These are phyloP conservation scores for Orthosia gracilis DNA, from an alignment of 2,888 invertebrate genomes.

Conservation along the genomic window DNA sequence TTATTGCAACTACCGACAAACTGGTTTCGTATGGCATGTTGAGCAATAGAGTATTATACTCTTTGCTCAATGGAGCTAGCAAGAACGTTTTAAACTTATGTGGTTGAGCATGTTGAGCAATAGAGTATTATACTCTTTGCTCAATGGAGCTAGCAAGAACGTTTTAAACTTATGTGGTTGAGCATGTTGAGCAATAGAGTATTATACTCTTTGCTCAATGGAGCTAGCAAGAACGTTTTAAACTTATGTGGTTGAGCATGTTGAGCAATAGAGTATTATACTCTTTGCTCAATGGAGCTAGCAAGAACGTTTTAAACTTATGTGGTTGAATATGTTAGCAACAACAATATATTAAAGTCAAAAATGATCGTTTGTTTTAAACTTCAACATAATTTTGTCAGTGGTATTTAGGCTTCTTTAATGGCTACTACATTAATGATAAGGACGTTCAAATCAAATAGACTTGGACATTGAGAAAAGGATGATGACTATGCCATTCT, in stretches of 20 bases:
- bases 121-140: conserved; percentile 22
- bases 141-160: conserved; percentile 36
- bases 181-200: neutral
- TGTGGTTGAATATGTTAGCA: conserved; percentile 34
- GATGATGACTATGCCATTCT: neutral
- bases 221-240: conserved; percentile 28
- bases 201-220: conserved; percentile 35
- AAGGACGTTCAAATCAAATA: neutral
- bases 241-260: conserved; percentile 31
- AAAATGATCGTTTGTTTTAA: conserved; percentile 1
- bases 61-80: conserved; percentile 32
- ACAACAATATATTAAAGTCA: neutral
- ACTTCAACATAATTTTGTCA: neutral
- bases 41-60: conserved; percentile 39
- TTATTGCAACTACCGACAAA: conserved; percentile 47
- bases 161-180: conserved; percentile 33
- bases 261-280: conserved; percentile 45
- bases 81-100: conserved; percentile 24
- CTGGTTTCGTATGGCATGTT: conserved; percentile 42
- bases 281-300: conserved; percentile 32
- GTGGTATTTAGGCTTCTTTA: neutral
- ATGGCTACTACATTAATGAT: neutral
- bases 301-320: conserved; percentile 15
- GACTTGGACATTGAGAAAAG: neutral
- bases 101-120: conserved; percentile 28